Conservation (phyloP, 2,888 invertebrate species). For the Antheraea yamamai region DNA sequence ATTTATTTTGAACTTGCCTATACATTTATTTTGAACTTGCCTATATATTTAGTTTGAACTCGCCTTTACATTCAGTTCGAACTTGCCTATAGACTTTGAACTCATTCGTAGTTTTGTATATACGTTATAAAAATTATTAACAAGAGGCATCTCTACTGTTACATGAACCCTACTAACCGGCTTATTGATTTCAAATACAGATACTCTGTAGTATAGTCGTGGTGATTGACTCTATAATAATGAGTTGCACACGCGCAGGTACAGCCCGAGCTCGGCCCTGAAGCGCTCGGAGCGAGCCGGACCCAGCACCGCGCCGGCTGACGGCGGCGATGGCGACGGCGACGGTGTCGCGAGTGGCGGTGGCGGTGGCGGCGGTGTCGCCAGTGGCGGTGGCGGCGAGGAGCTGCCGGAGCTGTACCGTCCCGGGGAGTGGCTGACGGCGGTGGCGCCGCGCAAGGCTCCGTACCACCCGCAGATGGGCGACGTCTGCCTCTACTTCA, state of each 20-base stretch:
- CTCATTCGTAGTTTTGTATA: no score
- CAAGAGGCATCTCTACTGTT: no score
- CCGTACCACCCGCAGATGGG: conserved; percentile 98
- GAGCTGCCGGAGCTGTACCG: conserved; percentile 90
- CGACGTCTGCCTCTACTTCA: conserved; percentile 93
- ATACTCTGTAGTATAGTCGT: no score
- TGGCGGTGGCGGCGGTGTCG: conserved; percentile 41
- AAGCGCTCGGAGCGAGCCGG: conserved; percentile 28
- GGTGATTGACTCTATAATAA: not conserved
- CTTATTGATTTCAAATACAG: no score
- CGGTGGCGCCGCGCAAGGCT: conserved; percentile 94
- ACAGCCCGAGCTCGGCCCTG: conserved; percentile 44
- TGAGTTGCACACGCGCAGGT: conserved; percentile 30
- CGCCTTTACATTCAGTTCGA: no score
- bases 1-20: no score
- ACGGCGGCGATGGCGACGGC: conserved; percentile 86
- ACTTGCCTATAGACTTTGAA: no score
- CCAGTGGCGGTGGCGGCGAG: conserved; percentile 22
- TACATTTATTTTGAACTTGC: no score
- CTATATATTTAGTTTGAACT: no score
- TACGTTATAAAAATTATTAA: no score
- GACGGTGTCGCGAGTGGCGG: conserved; percentile 39
- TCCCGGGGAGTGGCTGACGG: conserved; percentile 96
- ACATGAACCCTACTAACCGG: no score
- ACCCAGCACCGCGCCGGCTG: conserved; percentile 85